Evolutionary conservation across 2,113 vertebrate genomes (phyloP), one percentile per base, ranked within the genome.

Genomic region (Protobothrops flavoviridis): DNA sequence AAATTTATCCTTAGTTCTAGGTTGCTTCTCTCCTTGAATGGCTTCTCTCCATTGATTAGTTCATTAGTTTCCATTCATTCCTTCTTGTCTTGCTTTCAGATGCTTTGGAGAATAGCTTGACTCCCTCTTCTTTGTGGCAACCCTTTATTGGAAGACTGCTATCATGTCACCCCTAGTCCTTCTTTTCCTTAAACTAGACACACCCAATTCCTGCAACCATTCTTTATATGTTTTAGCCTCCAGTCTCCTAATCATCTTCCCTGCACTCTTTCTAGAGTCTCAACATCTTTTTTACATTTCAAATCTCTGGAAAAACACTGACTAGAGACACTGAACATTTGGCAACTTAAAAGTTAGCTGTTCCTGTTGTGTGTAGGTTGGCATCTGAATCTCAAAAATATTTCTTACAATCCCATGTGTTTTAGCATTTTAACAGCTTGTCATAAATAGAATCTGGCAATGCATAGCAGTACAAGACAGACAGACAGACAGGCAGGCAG

Each of bases 391-490:
- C 61, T 93, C 59, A 59, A 93, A 92, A 74, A 92, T 91, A 29
- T 48, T 92, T 29, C 24, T 6, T 39, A 89, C 87, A 89, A 0
- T 88, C 87, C 86, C 88, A 88, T 11, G 87, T 90, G 85, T 3
- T 94, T 74, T 95, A 93, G 87, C 93, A 81, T 94, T 91, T 24
- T n/a, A 95, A 90, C 92, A 93, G 1, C 24, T 0, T 91, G 89
- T 39, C 89, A 48, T 33, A n/a, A 92, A 26, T 52, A 93, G 92
- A 24, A 43, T 26, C 87, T 93, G 94, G 93, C 61, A 81, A 2
- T 1, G 87, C 53, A 2, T 39, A 53, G 91, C 93, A 64, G 45
- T 23, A 0, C 0, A 13, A 61, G 93, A 59, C 57, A 95, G 90
- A 92, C 85, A 3, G 85, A 48, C 26, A 95, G 52, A 91, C 29